These are phyloP conservation scores for Drosophila nr. fundita DNA, from an alignment of 2,888 invertebrate species.

Conservation along the genomic window DNA sequence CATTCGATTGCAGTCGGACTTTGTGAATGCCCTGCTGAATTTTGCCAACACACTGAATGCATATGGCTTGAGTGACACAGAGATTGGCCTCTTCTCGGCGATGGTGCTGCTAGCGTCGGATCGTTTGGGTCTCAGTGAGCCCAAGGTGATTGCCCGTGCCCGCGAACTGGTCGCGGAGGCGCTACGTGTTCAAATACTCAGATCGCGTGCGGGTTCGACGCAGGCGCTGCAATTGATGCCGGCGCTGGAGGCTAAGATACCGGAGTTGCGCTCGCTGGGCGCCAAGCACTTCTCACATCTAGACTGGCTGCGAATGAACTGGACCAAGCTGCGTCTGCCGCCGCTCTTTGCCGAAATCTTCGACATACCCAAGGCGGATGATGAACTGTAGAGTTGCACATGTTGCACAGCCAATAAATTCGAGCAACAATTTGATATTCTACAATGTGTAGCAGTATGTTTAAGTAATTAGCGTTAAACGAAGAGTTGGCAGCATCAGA, in stretches of 20 bases:
- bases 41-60: conserved; percentile 91
- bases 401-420: conserved; percentile 33
- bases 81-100: conserved; percentile 94
- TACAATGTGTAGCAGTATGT: conserved; percentile 46
- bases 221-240: conserved; percentile 85
- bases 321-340: conserved; percentile 93
- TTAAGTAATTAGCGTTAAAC: conserved; percentile 63
- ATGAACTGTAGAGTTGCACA: conserved; percentile 85
- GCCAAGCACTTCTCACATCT: conserved; percentile 93
- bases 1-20: conserved; percentile 89
- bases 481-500: conserved; percentile 24
- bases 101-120: conserved; percentile 93
- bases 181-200: conserved; percentile 90
- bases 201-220: conserved; percentile 84
- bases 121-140: conserved; percentile 92
- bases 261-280: conserved; percentile 92
- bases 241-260: conserved; percentile 87
- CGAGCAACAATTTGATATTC: conserved; percentile 43
- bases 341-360: conserved; percentile 98
- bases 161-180: conserved; percentile 94
- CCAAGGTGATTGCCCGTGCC: conserved; percentile 91
- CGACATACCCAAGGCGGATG: conserved; percentile 95
- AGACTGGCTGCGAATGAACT: conserved; percentile 95
- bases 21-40: conserved; percentile 92
- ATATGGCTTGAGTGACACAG: conserved; percentile 93